Base-by-base conservation (phyloP, 2,888 invertebrate genomes). In the Nymphalis urticae region DNA sequence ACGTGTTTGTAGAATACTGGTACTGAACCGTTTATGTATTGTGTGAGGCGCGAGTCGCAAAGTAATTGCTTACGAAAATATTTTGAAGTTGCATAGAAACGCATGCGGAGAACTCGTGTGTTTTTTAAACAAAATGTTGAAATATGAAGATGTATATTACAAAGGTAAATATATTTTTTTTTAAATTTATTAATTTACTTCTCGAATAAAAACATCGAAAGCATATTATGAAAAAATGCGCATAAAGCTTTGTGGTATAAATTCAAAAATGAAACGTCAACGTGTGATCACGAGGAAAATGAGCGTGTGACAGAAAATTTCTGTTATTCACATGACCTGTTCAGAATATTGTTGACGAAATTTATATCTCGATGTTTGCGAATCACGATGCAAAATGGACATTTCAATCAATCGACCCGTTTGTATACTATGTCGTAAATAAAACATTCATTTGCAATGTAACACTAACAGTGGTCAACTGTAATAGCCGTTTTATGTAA, bases 291-390 rank as follows among this genome's bases (percentile, higher is more conserved):
- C 51, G 9, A 21, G 51, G 51, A 51, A 51, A 51, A 19, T 51
- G 19, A 51, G 19, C 51, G 21, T 51, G 19, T 51, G 51, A 48
- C 48, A n/a, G 51, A 51, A 21, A 19, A 51, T 21, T 51, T 51
- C 51, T 19, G 51, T 51, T 51, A 51, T 51, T 51, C 9, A 51
- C 51, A 21, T 10, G 48, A 48, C 48, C 19, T 19, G 51, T 10
- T 51, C 51, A 21, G 51, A 48, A 48, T 51, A 51, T 51, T 51
- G 51, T 51, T 19, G 19, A 51, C 51, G 21, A 51, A 51, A 21
- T 10, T 9, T 21, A 51, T 19, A 51, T 51, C 51, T 3, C 51
- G 19, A 51, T 51, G 51, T 48, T 48, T n/a, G n/a, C 51, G 51
- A 51, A 19, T 51, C 51, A 19, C 19, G 19, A 19, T 51, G 10